Evolutionary conservation across 1,140 invertebrate genomes (phyloP).

Genomic region (Nomia melanderi): DNA sequence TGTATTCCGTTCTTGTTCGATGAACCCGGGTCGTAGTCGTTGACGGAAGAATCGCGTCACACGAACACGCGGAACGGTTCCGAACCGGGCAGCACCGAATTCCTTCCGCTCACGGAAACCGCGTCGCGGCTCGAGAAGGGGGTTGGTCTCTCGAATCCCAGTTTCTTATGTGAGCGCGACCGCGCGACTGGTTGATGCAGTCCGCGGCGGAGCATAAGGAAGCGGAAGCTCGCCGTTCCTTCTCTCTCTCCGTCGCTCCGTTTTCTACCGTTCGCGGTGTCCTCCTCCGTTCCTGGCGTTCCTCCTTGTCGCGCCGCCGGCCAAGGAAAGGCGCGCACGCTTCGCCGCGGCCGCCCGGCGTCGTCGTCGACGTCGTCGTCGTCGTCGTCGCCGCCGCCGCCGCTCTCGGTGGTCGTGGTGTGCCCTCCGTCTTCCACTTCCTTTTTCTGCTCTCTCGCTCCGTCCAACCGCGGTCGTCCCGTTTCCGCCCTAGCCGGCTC

Average conservation of each 20-base stretch:
- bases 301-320: conserved; percentile 57
- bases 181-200: conserved; percentile 81
- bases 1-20: too few species aligned
- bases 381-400: conserved; percentile 48
- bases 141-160: conserved; percentile 62
- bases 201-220: conserved; percentile 80
- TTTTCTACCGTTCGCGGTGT: conserved; percentile 41
- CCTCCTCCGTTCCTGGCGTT: conserved; percentile 34
- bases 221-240: conserved; percentile 79
- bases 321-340: conserved; percentile 80
- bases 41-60: too few species aligned
- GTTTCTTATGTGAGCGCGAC: conserved; percentile 79
- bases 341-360: conserved; percentile 76
- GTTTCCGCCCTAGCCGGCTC: conserved; percentile 1
- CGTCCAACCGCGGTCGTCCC: conserved; percentile 8
- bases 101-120: conserved; percentile 50
- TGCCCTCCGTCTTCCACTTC: conserved; percentile 64
- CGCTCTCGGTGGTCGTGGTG: conserved; percentile 51
- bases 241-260: conserved; percentile 64
- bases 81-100: conserved; percentile 31
- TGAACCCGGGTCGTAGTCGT: too few species aligned
- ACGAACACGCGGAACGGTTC: conserved; percentile 29
- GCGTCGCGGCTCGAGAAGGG: conserved; percentile 59
- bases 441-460: conserved; percentile 48
- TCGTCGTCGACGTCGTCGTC: conserved; percentile 67